Evolutionary conservation across 2,888 invertebrate genomes (phyloP).

Genomic region (Tubiluchus corallicola): DNA sequence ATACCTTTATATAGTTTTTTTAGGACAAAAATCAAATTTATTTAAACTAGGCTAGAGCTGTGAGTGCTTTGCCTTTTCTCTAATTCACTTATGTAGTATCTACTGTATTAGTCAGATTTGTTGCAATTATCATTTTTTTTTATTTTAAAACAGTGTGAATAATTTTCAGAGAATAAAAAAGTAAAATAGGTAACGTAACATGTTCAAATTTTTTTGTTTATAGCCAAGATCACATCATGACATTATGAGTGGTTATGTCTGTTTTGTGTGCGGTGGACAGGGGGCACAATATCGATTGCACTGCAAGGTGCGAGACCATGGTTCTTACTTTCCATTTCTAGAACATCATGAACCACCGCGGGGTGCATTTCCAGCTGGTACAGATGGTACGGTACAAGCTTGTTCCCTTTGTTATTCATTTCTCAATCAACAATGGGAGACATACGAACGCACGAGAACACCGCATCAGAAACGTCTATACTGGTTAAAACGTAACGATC

Average conservation of each 20-base stretch:
- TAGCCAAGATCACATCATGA: too few relatives aligned
- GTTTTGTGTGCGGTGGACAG: constrained; percentile 1
- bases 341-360: constrained; percentile 68
- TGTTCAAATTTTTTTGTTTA: too few relatives aligned
- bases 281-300: constrained; percentile 32
- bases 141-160: too few relatives aligned
- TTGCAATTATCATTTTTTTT: too few relatives aligned
- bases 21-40: too few relatives aligned
- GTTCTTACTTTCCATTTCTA: constrained; percentile 72
- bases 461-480: constrained; percentile 72
- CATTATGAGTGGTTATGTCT: neutral
- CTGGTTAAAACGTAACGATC: constrained; percentile 77
- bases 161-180: too few relatives aligned
- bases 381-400: constrained; percentile 40
- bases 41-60: too few relatives aligned
- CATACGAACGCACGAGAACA: constrained; percentile 62
- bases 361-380: constrained; percentile 34
- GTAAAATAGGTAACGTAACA: too few relatives aligned
- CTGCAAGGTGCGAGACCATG: constrained; percentile 38
- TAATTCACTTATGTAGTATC: too few relatives aligned
- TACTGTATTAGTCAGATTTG: too few relatives aligned
- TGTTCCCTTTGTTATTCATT: constrained; percentile 72
- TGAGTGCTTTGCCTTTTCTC: too few relatives aligned
- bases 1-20: too few relatives aligned
- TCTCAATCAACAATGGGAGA: constrained; percentile 76